Evolutionary conservation across 2,888 invertebrate genomes (phyloP), one percentile per base, ranked within the genome.

Genomic region (Acanthopleura granulata): DNA sequence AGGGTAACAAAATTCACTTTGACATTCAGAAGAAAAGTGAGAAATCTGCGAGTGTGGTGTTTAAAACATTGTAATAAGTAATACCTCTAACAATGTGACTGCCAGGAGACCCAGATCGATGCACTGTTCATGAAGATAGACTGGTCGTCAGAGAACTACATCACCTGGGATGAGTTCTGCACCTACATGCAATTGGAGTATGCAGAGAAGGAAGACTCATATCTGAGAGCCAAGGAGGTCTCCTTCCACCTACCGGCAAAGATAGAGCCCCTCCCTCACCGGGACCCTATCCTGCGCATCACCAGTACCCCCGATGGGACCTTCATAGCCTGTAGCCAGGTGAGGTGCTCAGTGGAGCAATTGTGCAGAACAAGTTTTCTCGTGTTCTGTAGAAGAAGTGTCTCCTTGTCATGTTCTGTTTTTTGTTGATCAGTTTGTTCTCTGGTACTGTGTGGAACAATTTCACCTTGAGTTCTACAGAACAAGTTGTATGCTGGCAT

Each of bases 101-200:
- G 57, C 9, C 78, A 90, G 89, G 87, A 87, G 75, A 80, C 81
- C 25, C 89, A 89, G 80, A 88, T 90, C 30, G 89, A 90, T 74
- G 84, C 88, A 9, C 80, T 91, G 79, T 91, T 91, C 82, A 88
- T 88, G 83, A 91, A 90, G 82, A 91, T 91, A 61, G 90, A 91
- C 83, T 91, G 90, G 89, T 86, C 89, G 0, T 89, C 89, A 1
- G 87, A 89, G 74, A 90, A 89, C 0, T 78, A 83, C 12, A 90
- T 91, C 78, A 87, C 88, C 0, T 91, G 90, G 91, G 90, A 91
- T 83, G 90, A 90, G 80, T 90, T 91, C 81, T 91, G 91, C 82
- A 90, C 90, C 1, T 91, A 90, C 85, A 90, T 91, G 90, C 91
- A 91, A 81, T 83, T 90, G 72, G 89, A 90, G 78, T 91, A 90